phyloP scores from a whole-genome alignment of 2,888 invertebrate species.

The Azorinus chamasolen region DNA sequence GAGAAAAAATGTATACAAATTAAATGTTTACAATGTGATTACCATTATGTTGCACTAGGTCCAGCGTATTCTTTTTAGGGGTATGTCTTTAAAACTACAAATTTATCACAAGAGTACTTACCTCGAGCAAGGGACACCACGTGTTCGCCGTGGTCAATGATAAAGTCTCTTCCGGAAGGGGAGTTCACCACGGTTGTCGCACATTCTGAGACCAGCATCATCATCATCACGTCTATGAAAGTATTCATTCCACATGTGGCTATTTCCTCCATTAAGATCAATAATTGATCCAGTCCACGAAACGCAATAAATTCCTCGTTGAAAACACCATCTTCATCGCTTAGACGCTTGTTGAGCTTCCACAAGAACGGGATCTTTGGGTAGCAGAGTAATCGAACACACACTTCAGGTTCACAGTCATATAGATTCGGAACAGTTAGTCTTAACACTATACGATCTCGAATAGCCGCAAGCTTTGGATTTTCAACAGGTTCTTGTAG shows the following conservation, averaged over 20 bases:
- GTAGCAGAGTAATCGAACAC: slow-evolving; percentile 42
- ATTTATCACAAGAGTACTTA: too few relatives aligned
- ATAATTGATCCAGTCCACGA: slow-evolving; percentile 44
- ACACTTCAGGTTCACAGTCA: slow-evolving; percentile 36
- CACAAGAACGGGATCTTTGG: slow-evolving; percentile 48
- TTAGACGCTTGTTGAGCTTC: slow-evolving; percentile 39
- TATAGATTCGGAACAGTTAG: slow-evolving; percentile 39
- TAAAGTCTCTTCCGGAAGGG: slow-evolving; percentile 45
- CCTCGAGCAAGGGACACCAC: slow-evolving; percentile 50
- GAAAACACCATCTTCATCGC: slow-evolving; percentile 41
- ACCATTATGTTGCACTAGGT: too few relatives aligned
- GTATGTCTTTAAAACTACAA: too few relatives aligned
- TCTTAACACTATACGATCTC: slow-evolving; percentile 35
- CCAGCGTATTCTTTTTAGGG: too few relatives aligned
- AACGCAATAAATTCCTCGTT: slow-evolving; percentile 51
- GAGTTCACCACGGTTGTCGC: slow-evolving; percentile 55
- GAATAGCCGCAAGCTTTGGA: slow-evolving; percentile 43
- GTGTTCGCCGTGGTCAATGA: slow-evolving; percentile 44
- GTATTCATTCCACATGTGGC: slow-evolving; percentile 27
- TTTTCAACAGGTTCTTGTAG: slow-evolving; percentile 39
- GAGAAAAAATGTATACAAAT: too few relatives aligned
- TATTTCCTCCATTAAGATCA: slow-evolving; percentile 38
- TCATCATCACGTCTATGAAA: slow-evolving; percentile 43
- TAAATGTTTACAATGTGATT: too few relatives aligned
- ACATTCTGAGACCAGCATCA: slow-evolving; percentile 50